Base-by-base conservation (phyloP, 2,888 invertebrate species). In the Rotaria macrura region DNA sequence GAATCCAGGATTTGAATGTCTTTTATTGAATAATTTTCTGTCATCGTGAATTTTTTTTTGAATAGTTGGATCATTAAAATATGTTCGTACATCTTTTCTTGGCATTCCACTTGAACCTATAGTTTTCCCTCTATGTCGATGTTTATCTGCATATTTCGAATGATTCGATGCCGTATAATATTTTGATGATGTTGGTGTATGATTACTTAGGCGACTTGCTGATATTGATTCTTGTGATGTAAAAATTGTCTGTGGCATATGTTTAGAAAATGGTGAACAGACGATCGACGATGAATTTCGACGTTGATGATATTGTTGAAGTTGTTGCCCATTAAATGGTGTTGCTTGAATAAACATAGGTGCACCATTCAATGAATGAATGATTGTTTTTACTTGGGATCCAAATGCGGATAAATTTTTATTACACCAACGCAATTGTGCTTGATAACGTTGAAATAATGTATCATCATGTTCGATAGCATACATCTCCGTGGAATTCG, bases 21-120 rank as follows among this genome's bases (percentile, higher is more conserved):
- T 65, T 29, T 17, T 29, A 65, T 34, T 17, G 14, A 65, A 34
- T 65, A 29, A 17, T 34, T 17, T 34, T 4, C 20, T 29, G 4
- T 43, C 23, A n/a, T 23, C 14, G 23, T 43, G 38, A 6, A 43
- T 9, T n/a, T 43, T 25, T 79, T 34, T 25, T 79, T 79, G 38
- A 79, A 79, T 43, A n/a, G 25, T 79, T 79, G 79, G 34, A n/a
- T 79, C 79, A 79, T 79, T 79, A n/a, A 79, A 79, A 79, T 43
- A n/a, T n/a, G n/a, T 9, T 40, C 79, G 40, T 12, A 34, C 79
- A 79, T 79, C 29, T 34, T 65, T 65, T 65, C 65, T 65, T 34
- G 23, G 1, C 10, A 9, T 25, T 52, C 52, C 52, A 52, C 23
- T 52, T 7, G 52, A 52, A 52, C 52, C 52, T 6, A 23, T 52